A percentile compares a stretch with the other conserved stretches of the same genome.
Conservation (phyloP, 2,888 invertebrate species). For the Heliconius cydno region DNA sequence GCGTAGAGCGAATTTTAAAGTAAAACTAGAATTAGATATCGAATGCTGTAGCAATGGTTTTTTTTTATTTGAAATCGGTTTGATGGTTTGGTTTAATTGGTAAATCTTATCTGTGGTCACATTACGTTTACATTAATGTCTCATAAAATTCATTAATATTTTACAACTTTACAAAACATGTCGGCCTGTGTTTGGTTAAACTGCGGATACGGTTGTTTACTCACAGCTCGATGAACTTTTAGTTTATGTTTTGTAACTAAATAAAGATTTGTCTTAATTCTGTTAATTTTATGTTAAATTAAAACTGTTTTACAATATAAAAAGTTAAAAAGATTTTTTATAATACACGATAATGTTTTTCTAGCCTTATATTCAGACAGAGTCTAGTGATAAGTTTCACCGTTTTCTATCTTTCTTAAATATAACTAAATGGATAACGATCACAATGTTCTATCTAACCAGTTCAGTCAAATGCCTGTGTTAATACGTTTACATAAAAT, state of each 20-base stretch:
- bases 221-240: constrained; percentile 25
- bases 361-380: background rate
- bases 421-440: background rate
- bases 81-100: background rate
- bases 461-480: background rate
- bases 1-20: background rate
- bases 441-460: background rate
- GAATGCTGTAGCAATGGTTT: background rate
- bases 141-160: constrained; percentile 31
- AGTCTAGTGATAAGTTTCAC: background rate
- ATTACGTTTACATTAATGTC: constrained; percentile 25
- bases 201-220: constrained; percentile 40
- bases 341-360: background rate
- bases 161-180: constrained; percentile 41
- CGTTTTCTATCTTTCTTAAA: background rate
- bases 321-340: too few species aligned
- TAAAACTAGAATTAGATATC: background rate
- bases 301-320: background rate
- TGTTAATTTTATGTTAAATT: background rate
- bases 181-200: constrained; percentile 41
- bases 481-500: too few species aligned
- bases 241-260: constrained; percentile 36
- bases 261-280: constrained; percentile 29
- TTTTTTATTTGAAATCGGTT: background rate
- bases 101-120: constrained; percentile 8